These are phyloP conservation scores for Drosophila niveifrons DNA, from an alignment of 2,888 invertebrate species.

Conservation along the genomic window DNA sequence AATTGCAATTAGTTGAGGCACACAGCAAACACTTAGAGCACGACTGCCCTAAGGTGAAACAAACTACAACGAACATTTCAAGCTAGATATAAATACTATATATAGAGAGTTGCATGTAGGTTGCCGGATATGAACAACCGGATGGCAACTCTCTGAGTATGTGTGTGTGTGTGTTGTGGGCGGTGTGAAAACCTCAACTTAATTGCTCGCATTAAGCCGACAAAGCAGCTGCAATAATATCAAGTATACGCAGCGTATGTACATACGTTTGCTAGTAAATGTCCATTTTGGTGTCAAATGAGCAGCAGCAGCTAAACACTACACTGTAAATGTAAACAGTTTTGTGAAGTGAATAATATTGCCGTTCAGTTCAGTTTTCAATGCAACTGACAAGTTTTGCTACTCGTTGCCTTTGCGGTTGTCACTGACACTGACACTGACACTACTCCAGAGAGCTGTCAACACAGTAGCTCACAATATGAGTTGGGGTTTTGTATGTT, in stretches of 20 bases:
- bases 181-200: slow-evolving; percentile 62
- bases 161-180: slow-evolving; percentile 37
- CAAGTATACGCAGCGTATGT: slow-evolving; percentile 59
- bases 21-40: slow-evolving; percentile 36
- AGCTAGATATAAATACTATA: slow-evolving; percentile 1
- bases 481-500: too few species aligned
- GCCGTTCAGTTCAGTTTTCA: too few species aligned
- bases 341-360: too few species aligned
- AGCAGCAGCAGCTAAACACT: neutral
- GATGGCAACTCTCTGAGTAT: slow-evolving; percentile 10
- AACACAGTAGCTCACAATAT: slow-evolving; percentile 11
- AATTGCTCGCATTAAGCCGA: slow-evolving; percentile 70
- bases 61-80: slow-evolving; percentile 8
- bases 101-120: slow-evolving; percentile 1
- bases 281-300: slow-evolving; percentile 4
- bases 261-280: slow-evolving; percentile 2
- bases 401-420: slow-evolving; percentile 24
- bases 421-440: slow-evolving; percentile 16
- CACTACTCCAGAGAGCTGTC: slow-evolving; percentile 13
- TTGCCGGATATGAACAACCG: slow-evolving; percentile 20
- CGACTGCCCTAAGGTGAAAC: slow-evolving; percentile 54
- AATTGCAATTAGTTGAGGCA: slow-evolving; percentile 71
- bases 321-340: neutral
- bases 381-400: slow-evolving; percentile 27
- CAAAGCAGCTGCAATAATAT: slow-evolving; percentile 72